Conservation (phyloP, 37 sponge, comb jelly and placozoan species). For the Bolinopsis microptera region DNA sequence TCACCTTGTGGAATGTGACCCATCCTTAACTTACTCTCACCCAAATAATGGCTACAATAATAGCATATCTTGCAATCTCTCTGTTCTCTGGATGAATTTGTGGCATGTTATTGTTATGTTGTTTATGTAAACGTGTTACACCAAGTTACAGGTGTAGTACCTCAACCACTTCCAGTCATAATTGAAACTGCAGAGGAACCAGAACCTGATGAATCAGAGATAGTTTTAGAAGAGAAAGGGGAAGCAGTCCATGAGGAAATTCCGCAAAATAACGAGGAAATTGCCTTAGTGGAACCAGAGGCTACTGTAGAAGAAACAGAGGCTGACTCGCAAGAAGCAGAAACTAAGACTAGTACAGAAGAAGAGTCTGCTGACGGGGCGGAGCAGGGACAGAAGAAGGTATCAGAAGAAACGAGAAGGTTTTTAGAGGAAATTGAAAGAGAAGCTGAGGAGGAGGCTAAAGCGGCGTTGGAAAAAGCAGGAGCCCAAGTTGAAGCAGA, state of each 20-base stretch:
- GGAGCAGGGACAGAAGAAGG: neutral
- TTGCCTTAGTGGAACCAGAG: neutral
- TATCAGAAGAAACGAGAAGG: neutral
- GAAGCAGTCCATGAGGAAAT: neutral
- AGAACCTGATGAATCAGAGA: neutral
- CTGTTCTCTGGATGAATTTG: too few relatives aligned
- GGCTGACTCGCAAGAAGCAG: neutral
- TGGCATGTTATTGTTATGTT: too few relatives aligned
- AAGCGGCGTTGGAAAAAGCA: neutral
- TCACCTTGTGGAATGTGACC: too few relatives aligned
- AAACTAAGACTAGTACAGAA: neutral
- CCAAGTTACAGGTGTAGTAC: neutral
- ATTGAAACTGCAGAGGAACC: neutral
- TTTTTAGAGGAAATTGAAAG: neutral
- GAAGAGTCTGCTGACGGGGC: neutral
- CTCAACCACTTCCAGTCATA: neutral
- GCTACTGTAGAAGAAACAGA: neutral
- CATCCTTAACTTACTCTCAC: too few relatives aligned
- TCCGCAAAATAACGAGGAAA: neutral
- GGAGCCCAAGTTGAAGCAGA: neutral
- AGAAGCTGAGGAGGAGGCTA: conserved; percentile 11
- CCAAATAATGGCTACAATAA: too few relatives aligned
- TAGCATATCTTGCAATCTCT: too few relatives aligned
- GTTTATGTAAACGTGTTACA: too few relatives aligned
- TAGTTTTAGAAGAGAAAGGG: neutral